phyloP scores from a whole-genome alignment of 2,113 vertebrate species.

The Myrmecophaga tridactyla region DNA sequence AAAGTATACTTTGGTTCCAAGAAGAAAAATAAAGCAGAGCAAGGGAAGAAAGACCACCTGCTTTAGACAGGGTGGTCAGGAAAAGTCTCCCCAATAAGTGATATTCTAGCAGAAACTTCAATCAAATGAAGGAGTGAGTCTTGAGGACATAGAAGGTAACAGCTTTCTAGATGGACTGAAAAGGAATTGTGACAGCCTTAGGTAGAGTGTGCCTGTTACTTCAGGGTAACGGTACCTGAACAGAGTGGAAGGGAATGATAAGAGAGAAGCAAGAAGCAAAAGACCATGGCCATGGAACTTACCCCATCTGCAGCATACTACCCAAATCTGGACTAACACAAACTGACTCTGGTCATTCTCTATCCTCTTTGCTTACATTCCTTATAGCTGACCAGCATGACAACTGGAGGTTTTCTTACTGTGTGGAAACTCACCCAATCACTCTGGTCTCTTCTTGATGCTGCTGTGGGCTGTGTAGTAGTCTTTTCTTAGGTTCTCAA shows the following conservation, averaged over 20 bases:
- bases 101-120: neutral
- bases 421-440: neutral
- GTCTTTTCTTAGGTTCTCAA: neutral
- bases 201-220: neutral
- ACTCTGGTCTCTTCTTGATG: neutral
- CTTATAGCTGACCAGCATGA: neutral
- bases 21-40: neutral
- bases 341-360: neutral
- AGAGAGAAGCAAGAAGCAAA: neutral
- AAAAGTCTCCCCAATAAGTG: neutral
- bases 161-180: neutral
- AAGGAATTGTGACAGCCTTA: neutral
- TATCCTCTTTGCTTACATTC: neutral
- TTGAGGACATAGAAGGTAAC: neutral
- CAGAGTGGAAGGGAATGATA: neutral
- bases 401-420: neutral
- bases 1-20: neutral
- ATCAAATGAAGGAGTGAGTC: neutral
- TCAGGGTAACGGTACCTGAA: neutral
- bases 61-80: neutral
- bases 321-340: neutral
- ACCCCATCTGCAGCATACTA: neutral
- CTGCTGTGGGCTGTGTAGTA: neutral
- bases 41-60: neutral
- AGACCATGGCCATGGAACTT: accelerated